These are phyloP conservation scores for Calonectris borealis DNA, from an alignment of 2,113 vertebrate species.

Conservation along the genomic window DNA sequence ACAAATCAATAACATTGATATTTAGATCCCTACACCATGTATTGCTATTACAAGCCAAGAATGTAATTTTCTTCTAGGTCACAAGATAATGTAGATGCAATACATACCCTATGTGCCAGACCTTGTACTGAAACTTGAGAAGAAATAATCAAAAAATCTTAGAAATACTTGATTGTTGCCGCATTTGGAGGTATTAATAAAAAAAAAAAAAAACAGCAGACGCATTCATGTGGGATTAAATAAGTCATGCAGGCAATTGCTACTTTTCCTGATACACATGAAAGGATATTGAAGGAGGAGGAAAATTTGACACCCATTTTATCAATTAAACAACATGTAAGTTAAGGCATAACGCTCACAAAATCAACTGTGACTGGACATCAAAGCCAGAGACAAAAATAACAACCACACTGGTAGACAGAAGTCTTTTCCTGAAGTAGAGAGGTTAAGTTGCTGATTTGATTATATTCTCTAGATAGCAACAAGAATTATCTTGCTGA, in stretches of 20 bases:
- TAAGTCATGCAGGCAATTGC: neutral
- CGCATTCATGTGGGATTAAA: neutral
- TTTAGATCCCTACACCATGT: neutral
- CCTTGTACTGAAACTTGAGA: neutral
- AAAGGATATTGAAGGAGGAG: neutral
- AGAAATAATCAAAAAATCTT: neutral
- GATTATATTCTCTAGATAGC: neutral
- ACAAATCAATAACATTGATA: constrained; percentile 49
- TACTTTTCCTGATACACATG: neutral
- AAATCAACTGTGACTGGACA: neutral
- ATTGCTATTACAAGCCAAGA: neutral
- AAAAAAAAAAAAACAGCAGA: neutral
- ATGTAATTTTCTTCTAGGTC: neutral
- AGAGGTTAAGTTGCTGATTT: neutral
- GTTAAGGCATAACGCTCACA: neutral
- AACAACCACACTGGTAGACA: neutral
- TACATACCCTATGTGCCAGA: neutral
- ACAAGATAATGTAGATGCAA: neutral
- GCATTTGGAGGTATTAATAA: neutral
- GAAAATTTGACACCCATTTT: neutral
- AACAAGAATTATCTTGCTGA: neutral
- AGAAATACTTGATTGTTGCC: neutral
- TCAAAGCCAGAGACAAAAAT: neutral
- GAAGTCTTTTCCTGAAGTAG: neutral
- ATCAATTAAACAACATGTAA: neutral